Conservation (phyloP, 2,797 vertebrate genomes). For the Helostoma temminkii region DNA sequence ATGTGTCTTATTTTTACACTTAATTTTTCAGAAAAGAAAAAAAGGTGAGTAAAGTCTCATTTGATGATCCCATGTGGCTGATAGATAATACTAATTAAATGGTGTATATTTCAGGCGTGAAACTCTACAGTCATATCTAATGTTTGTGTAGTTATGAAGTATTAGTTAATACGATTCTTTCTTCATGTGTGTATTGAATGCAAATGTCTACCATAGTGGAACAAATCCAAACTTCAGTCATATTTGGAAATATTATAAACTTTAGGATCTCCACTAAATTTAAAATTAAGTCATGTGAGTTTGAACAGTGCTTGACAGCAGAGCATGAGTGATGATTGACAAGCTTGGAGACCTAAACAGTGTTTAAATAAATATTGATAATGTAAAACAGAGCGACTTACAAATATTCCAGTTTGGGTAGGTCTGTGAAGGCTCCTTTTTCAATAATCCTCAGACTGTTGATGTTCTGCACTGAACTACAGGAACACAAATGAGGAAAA, state of each 20-base stretch:
- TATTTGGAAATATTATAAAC: not conserved
- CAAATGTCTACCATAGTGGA: no score
- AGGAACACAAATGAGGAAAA: conserved; percentile 40
- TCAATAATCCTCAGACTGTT: conserved; percentile 88
- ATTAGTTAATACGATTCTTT: not conserved
- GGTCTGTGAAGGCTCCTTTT: conserved; percentile 89
- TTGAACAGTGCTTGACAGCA: not conserved
- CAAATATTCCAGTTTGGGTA: conserved; percentile 91
- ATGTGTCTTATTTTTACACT: not conserved
- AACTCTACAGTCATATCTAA: no score
- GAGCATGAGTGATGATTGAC: not conserved
- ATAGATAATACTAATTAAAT: not conserved
- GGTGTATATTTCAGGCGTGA: not conserved
- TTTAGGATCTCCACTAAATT: not conserved
- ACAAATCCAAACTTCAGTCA: no score
- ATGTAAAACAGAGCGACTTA: conserved; percentile 77
- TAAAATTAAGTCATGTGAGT: not conserved
- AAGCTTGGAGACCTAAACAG: not conserved
- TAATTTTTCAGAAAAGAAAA: not conserved
- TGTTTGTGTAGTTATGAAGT: not conserved
- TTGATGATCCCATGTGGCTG: not conserved
- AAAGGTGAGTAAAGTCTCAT: not conserved
- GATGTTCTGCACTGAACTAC: conserved; percentile 89
- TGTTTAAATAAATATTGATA: not conserved
- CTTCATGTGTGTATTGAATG: no score